Evolutionary conservation across 2,113 vertebrate genomes (phyloP).

Genomic region (Coryphaenoides rupestris): DNA sequence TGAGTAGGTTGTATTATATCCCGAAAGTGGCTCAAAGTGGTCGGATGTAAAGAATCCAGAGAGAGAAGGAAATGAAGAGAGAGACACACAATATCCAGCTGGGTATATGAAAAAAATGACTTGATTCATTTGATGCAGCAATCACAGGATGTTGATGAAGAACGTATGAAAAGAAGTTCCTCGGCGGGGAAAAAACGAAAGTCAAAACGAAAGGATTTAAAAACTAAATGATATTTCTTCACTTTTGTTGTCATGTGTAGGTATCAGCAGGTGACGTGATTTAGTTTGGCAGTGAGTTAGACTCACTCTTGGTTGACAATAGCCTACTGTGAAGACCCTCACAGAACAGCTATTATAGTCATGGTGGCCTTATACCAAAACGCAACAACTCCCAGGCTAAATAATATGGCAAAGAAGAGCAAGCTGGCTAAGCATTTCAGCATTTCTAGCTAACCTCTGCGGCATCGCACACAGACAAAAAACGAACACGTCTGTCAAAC

Average conservation of each 20-base stretch:
- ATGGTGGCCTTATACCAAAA: conserved; percentile 80
- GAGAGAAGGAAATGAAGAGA: conserved; percentile 11
- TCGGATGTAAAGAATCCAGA: not conserved
- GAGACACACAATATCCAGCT: conserved; percentile 1
- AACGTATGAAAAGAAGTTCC: conserved; percentile 12
- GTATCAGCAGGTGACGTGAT: conserved; percentile 43
- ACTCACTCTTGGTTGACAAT: conserved; percentile 73
- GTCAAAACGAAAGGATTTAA: conserved; percentile 13
- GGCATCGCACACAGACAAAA: conserved; percentile 41
- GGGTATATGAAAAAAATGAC: no score
- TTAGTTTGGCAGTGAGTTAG: conserved; percentile 26
- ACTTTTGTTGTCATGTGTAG: conserved; percentile 44
- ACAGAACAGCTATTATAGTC: conserved; percentile 61
- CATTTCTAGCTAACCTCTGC: conserved; percentile 10
- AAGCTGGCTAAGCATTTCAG: no score
- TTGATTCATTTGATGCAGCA: conserved; percentile 21
- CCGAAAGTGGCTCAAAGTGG: conserved; percentile 17
- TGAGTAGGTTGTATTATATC: conserved; percentile 9
- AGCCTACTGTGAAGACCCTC: conserved; percentile 65
- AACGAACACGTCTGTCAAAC: conserved; percentile 36
- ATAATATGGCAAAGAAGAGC: conserved; percentile 25
- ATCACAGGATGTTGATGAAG: conserved; percentile 22
- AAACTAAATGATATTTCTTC: conserved; percentile 25
- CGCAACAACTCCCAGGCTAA: conserved; percentile 63
- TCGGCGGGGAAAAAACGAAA: conserved; percentile 13